Evolutionary conservation across 2,113 vertebrate species (phyloP).

Genomic region (Microcebus murinus): DNA sequence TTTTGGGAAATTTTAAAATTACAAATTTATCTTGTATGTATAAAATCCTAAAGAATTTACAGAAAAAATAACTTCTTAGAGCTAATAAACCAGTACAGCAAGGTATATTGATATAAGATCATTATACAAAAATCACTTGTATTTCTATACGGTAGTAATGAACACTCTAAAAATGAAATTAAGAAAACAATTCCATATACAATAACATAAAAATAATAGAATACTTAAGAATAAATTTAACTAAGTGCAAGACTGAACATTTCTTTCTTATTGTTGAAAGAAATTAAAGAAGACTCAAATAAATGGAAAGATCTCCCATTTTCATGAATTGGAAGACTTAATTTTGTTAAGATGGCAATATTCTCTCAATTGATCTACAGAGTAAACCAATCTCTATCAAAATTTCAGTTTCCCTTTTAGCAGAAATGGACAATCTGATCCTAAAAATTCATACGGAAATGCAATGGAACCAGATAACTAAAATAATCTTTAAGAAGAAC

Average conservation of each 20-base stretch:
- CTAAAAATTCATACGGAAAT: background rate
- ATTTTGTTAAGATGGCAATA: background rate
- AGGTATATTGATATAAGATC: background rate
- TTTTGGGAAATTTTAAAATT: background rate
- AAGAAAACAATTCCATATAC: background rate
- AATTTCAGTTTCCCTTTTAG: background rate
- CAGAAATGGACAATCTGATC: background rate
- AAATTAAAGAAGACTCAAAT: background rate
- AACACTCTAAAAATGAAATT: conserved; percentile 3
- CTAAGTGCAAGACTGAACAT: background rate
- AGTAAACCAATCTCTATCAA: background rate
- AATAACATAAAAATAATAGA: conserved; percentile 4
- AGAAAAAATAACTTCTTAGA: background rate
- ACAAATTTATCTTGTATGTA: background rate
- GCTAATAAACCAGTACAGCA: background rate
- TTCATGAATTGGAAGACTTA: background rate
- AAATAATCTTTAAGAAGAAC: background rate
- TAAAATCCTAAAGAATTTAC: background rate
- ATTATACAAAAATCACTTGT: background rate
- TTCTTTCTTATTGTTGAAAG: background rate
- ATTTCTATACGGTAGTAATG: background rate
- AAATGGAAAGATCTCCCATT: background rate
- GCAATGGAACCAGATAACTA: background rate
- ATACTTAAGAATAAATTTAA: background rate
- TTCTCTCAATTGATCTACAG: background rate